Base-by-base conservation (phyloP, 2,113 vertebrate genomes). In the Oxyura jamaicensis region DNA sequence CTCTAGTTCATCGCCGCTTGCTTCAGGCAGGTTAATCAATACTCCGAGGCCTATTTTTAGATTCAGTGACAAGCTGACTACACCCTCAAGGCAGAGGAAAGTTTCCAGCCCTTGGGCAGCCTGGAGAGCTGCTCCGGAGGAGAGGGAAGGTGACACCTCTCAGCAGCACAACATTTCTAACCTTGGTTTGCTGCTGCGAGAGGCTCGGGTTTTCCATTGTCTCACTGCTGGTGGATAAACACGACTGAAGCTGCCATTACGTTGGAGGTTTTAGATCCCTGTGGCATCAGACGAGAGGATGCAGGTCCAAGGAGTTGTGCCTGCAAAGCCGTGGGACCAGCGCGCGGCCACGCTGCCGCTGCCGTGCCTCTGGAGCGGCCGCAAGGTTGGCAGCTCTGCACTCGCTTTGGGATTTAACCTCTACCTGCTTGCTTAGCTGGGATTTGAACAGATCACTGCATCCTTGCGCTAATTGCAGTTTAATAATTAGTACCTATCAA, bases 401-500 rank as follows among this genome's bases (percentile, higher is more conserved):
- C 41, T 3, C 84, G n/a, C 85, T 91, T 68, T 72, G 91, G 87
- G 90, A 73, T 71, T 88, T 91, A 92, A 85, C 86, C 84, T 93
- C 90, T 52, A 53, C 94, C 92, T 95, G 95, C 94, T 93, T 94
- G 91, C 95, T 85, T 86, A 76, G 93, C 90, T 86, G 90, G 69
- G 48, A 21, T 67, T 79, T 83, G 91, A 92, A 42, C 91, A 93
- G 88, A 94, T 92, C 85, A 25, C 83, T 81, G 74, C 92, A 87
- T 88, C 89, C 77, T 90, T 73, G 68, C 31, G 59, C 92, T 97
- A 97, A 97, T 97, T 96, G 83, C 77, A 60, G 91, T 83, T 97
- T 96, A 97, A 96, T 95, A 91, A 97, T 96, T 97, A 95, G 85
- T 89, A 82, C 83, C 86, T 95, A 94, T 95, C 93, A 95, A 95